Evolutionary conservation across 64 coral and sea anemone genomes (phyloP).

Genomic region (Pocillopora verrucosa): DNA sequence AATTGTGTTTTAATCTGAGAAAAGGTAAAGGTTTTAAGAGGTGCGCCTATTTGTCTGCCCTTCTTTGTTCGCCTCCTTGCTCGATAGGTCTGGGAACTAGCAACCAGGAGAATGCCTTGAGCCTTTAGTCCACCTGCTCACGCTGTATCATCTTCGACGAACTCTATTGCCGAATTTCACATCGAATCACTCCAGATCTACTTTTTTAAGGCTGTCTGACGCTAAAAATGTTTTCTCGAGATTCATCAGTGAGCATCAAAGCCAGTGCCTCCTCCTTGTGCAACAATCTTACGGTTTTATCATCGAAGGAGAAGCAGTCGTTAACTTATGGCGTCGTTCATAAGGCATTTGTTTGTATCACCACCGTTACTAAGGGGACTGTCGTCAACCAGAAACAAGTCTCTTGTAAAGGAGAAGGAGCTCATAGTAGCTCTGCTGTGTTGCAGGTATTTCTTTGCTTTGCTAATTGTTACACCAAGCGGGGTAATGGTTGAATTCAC

Average conservation of each 20-base stretch:
- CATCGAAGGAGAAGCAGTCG: constrained; percentile 71
- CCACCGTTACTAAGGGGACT: constrained; percentile 79
- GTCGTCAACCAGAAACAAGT: constrained; percentile 69
- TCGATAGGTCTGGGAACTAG: constrained; percentile 17
- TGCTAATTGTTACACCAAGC: neutral
- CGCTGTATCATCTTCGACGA: neutral
- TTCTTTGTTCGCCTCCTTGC: neutral
- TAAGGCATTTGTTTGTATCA: constrained; percentile 95
- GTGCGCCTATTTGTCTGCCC: too few species aligned
- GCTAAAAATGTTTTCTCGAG: constrained; percentile 60
- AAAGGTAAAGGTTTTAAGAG: too few species aligned
- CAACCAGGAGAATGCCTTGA: neutral
- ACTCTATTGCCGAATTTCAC: neutral
- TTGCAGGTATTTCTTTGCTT: constrained; percentile 45
- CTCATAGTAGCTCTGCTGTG: constrained; percentile 86
- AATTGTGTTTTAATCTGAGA: too few species aligned
- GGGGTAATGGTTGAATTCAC: too few species aligned
- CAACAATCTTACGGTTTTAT: constrained; percentile 79
- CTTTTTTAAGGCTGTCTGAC: neutral
- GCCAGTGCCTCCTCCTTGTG: constrained; percentile 79
- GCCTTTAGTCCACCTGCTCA: constrained; percentile 5
- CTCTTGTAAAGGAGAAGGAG: constrained; percentile 89
- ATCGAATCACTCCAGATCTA: neutral
- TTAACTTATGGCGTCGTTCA: constrained; percentile 78
- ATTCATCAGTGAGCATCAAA: constrained; percentile 70